These are phyloP conservation scores for Drosophila longiperda DNA, from an alignment of 2,888 invertebrate species.

Conservation along the genomic window DNA sequence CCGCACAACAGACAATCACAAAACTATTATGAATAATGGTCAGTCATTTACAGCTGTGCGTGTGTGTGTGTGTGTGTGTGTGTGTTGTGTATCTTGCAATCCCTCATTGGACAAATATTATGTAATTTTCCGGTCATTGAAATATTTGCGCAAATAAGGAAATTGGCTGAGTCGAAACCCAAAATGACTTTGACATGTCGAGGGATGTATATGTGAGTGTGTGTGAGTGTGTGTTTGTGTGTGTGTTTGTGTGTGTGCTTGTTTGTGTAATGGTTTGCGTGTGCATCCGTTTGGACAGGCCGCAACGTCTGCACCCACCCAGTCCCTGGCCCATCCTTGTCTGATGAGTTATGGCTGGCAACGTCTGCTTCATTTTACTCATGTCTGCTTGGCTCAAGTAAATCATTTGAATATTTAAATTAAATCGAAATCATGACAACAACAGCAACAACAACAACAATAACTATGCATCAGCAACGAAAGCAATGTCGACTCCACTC, in stretches of 20 bases:
- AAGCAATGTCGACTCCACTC: conserved; percentile 16
- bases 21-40: conserved; percentile 63
- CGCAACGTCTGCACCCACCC: conserved; percentile 9
- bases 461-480: conserved; percentile 30
- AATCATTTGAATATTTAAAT: conserved; percentile 79
- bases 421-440: conserved; percentile 68
- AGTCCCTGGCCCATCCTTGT: conserved; percentile 10
- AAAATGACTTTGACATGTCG: conserved; percentile 73
- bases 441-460: conserved; percentile 29
- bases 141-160: conserved; percentile 79
- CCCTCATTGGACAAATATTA: conserved; percentile 71
- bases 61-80: neutral
- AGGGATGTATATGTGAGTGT: conserved; percentile 13
- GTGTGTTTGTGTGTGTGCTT: conserved; percentile 3
- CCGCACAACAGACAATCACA: conserved; percentile 12
- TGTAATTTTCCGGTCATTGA: conserved; percentile 84
- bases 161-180: conserved; percentile 70
- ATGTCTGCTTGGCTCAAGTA: conserved; percentile 54
- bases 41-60: conserved; percentile 18
- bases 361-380: conserved; percentile 55
- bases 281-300: conserved; percentile 31
- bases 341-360: conserved; percentile 71
- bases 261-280: conserved; percentile 39
- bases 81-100: conserved; percentile 34
- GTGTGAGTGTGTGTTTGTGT: neutral